These are phyloP conservation scores for Channa argus DNA, from an alignment of 2,113 vertebrate species.

Conservation along the genomic window DNA sequence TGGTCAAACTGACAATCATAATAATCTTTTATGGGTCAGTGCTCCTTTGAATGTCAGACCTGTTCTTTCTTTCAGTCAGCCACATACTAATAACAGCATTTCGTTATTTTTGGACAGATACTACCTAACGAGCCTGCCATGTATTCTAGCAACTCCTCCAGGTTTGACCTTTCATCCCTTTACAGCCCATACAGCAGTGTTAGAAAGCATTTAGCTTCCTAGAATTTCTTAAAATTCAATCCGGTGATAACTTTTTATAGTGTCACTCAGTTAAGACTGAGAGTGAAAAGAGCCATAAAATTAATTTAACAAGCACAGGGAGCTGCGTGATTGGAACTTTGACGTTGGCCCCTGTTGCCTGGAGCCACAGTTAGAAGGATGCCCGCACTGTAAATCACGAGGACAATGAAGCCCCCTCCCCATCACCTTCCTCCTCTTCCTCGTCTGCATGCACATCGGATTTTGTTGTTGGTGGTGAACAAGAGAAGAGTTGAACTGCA, in stretches of 20 bases:
- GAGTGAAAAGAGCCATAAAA: slow-evolving; percentile 44
- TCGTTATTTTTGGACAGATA: slow-evolving; percentile 14
- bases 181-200: background rate
- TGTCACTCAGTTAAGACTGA: slow-evolving; percentile 18
- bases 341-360: slow-evolving; percentile 9
- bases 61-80: slow-evolving; percentile 23
- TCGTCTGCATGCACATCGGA: background rate
- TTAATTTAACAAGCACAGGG: slow-evolving; percentile 47
- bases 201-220: slow-evolving; percentile 3
- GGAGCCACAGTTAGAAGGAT: slow-evolving; percentile 25
- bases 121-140: slow-evolving; percentile 8
- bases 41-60: slow-evolving; percentile 29
- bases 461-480: slow-evolving; percentile 12
- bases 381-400: slow-evolving; percentile 38
- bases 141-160: background rate
- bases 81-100: slow-evolving; percentile 1
- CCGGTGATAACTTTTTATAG: slow-evolving; percentile 1
- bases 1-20: slow-evolving; percentile 16
- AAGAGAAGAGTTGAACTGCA: background rate
- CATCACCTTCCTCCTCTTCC: background rate
- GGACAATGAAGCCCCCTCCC: background rate
- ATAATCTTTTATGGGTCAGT: slow-evolving; percentile 24
- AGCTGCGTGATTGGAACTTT: slow-evolving; percentile 25
- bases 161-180: background rate
- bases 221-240: background rate